A percentile compares a stretch with the other conserved stretches of the same genome.
Conservation (phyloP, 2,797 vertebrate genomes). For the Pseudopleuronectes americanus region DNA sequence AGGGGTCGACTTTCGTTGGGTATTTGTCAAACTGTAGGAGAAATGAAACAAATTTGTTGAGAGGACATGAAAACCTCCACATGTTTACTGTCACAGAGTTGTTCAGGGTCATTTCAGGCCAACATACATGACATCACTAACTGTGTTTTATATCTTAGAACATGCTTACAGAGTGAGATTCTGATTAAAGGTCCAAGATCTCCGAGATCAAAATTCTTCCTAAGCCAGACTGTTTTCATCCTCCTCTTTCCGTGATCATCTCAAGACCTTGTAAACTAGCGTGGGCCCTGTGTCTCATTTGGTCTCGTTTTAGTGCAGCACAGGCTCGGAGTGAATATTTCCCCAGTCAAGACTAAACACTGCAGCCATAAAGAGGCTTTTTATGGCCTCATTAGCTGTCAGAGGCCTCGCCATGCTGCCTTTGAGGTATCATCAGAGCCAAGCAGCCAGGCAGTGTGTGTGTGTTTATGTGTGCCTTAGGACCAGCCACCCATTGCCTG, state of each 20-base stretch:
- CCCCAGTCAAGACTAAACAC: slow-evolving; percentile 78
- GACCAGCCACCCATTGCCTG: slow-evolving; percentile 65
- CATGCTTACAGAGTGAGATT: slow-evolving; percentile 28
- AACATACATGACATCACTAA: slow-evolving; percentile 31
- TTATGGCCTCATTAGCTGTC: slow-evolving; percentile 83
- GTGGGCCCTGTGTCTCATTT: slow-evolving; percentile 64
- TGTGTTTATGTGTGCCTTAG: slow-evolving; percentile 44
- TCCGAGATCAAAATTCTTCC: slow-evolving; percentile 32
- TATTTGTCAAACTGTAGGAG: slow-evolving; percentile 98
- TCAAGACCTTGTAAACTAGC: slow-evolving; percentile 63
- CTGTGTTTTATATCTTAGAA: slow-evolving; percentile 15
- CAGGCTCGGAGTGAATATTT: slow-evolving; percentile 73
- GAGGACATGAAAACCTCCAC: slow-evolving; percentile 25
- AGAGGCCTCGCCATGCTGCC: slow-evolving; percentile 69
- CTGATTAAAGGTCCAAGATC: slow-evolving; percentile 17
- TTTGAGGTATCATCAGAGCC: slow-evolving; percentile 80
- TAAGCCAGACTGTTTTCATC: slow-evolving; percentile 42
- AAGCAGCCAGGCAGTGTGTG: slow-evolving; percentile 49
- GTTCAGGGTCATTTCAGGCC: slow-evolving; percentile 23
- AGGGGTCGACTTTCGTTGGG: slow-evolving; percentile 98
- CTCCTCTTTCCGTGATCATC: slow-evolving; percentile 50
- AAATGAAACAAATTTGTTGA: slow-evolving; percentile 59
- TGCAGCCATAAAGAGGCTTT: slow-evolving; percentile 78
- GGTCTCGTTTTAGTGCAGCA: slow-evolving; percentile 63
- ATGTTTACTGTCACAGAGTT: not conserved